Percentiles rank a stretch among this genome's conserved stretches.
phyloP scores from a whole-genome alignment of 2,888 invertebrate species.

The Amblyteles armatorius region DNA sequence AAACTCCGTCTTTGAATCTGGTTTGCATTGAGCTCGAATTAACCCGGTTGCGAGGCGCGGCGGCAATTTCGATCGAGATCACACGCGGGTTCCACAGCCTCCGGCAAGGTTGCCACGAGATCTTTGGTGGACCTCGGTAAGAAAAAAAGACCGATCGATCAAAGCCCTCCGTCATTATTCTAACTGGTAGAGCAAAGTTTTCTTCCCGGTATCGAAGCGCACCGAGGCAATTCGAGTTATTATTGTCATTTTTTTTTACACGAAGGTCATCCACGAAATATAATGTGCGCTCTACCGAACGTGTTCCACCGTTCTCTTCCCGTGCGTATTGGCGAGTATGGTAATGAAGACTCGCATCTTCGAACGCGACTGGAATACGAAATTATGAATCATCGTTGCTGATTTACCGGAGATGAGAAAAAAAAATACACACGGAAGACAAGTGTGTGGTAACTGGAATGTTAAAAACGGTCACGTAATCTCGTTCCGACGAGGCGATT shows the following conservation, averaged over 20 bases:
- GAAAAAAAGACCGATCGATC: constrained; percentile 53
- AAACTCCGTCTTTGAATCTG: constrained; percentile 51
- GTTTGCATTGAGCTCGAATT: constrained; percentile 70
- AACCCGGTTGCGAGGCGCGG: constrained; percentile 60
- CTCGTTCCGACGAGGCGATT: constrained; percentile 23
- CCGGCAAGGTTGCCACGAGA: constrained; percentile 58
- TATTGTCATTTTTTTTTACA: neutral
- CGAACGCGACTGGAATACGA: constrained; percentile 39
- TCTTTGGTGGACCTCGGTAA: constrained; percentile 40
- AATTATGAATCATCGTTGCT: constrained; percentile 25
- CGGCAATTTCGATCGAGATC: constrained; percentile 58
- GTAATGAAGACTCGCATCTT: constrained; percentile 23
- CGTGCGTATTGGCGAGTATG: neutral
- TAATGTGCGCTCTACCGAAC: neutral
- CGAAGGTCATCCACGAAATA: neutral
- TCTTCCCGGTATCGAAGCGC: neutral
- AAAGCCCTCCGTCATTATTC: constrained; percentile 10
- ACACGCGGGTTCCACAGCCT: constrained; percentile 51
- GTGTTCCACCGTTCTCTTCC: neutral
- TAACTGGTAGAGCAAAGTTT: neutral
- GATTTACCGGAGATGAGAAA: constrained; percentile 20
- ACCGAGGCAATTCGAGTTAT: neutral
- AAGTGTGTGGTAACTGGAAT: constrained; percentile 4
- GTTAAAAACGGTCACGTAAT: constrained; percentile 48
- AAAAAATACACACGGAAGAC: neutral